Evolutionary conservation across 2,113 vertebrate species (phyloP).

Genomic region (Cynopterus brachyotis): DNA sequence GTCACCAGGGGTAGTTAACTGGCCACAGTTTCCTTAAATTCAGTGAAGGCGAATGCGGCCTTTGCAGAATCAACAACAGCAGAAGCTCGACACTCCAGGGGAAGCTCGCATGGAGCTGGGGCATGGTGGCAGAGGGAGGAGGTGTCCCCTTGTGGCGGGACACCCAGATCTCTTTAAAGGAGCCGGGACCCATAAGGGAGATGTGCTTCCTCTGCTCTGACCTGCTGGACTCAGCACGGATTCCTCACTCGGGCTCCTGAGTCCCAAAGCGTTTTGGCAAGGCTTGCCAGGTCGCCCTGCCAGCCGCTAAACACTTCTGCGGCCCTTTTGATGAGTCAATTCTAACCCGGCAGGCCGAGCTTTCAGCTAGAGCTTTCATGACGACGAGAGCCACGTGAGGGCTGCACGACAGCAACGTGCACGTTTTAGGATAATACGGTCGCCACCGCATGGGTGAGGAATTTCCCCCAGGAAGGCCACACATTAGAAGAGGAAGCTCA

Average conservation of each 20-base stretch:
- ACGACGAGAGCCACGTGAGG: not conserved
- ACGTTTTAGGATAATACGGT: not conserved
- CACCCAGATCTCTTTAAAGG: not conserved
- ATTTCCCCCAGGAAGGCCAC: not conserved
- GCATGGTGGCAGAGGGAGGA: fast-evolving
- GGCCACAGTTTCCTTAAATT: not conserved
- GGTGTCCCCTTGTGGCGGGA: fast-evolving
- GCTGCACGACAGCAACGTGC: fast-evolving
- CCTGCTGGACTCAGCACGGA: not conserved
- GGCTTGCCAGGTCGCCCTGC: not conserved
- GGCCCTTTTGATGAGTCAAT: not conserved
- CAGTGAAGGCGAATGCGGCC: not conserved
- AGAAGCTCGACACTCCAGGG: not conserved
- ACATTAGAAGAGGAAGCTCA: not conserved
- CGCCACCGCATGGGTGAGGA: not conserved
- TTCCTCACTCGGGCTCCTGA: not conserved
- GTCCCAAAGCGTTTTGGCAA: not conserved
- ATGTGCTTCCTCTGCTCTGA: not conserved
- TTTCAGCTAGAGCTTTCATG: not conserved
- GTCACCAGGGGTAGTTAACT: not conserved
- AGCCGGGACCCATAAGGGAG: not conserved
- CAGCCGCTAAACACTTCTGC: not conserved
- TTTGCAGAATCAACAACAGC: not conserved
- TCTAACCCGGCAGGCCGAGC: not conserved
- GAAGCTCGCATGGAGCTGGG: fast-evolving